Base-by-base conservation (phyloP, 2,797 vertebrate species). In the Liparis tanakae region DNA sequence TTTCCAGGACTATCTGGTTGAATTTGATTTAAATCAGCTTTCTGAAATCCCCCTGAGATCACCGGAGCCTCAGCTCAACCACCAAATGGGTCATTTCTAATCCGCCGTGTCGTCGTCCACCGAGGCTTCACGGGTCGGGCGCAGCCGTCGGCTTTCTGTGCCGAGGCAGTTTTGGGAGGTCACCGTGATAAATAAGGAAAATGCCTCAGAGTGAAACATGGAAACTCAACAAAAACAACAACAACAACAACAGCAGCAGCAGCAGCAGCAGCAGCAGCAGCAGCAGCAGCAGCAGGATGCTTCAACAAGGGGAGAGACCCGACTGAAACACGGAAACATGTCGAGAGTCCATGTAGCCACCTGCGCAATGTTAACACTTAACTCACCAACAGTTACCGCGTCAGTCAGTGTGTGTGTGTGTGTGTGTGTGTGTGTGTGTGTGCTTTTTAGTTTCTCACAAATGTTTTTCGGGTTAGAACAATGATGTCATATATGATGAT, bases 11-110 rank as follows among this genome's bases (percentile, higher is more conserved):
- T 18, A 10, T 54, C 59, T 82, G 53, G 56, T 82, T 86, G 85
- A 80, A 69, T 73, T 30, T 37, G 65, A 85, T 67, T 88, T 79
- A 78, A 43, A 81, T 80, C 59, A 58, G 76, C 72, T 69, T 59
- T 46, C 34, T 41, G 44, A 72, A 66, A 37, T 48, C 67, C n/a
- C 6, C 37, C 50, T 67, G 68, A 79, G 77, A 72, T 81, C 55
- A 76, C 74, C 65, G 33, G 58, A 37, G 51, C 70, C 64, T 76
- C 15, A 43, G 66, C 72, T 70, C 78, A 80, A 67, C 76, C 81
- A 81, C 76, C 54, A 79, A 64, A 69, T 63, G 66, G 67, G 46
- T 61, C 64, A 22, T 62, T 78, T 78, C 73, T 55, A 41, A 78
- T 78, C 65, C 74, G 51, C 71, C 76, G 68, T 75, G 75, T 80